Evolutionary conservation across 2,797 vertebrate genomes (phyloP).

Genomic region (Leucoraja ocellata): DNA sequence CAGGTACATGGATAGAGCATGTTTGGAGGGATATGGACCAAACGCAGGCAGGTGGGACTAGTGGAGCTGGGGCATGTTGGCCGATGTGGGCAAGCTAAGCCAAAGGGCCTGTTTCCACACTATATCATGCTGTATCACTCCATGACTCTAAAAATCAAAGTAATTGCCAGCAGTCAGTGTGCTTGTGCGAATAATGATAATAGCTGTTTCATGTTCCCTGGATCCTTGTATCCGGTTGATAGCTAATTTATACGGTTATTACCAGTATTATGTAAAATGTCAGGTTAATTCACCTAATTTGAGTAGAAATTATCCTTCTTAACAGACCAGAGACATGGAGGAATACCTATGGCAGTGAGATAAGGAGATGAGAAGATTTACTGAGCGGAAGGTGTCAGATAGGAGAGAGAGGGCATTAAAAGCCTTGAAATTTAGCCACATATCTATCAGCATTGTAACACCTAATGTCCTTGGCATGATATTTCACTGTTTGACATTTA

Average conservation of each 20-base stretch:
- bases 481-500: background rate
- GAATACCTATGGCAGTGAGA: background rate
- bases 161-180: background rate
- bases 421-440: background rate
- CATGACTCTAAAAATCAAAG: background rate
- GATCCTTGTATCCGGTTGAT: background rate
- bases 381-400: background rate
- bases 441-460: background rate
- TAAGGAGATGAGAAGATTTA: slow-evolving; percentile 5
- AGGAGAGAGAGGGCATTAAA: background rate
- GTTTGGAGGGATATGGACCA: no score
- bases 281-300: slow-evolving; percentile 28
- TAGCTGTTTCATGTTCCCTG: background rate
- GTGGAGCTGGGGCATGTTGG: no score
- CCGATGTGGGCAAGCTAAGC: no score
- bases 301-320: slow-evolving; percentile 20
- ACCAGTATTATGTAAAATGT: background rate
- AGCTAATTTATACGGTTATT: slow-evolving; percentile 4
- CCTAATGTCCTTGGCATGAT: background rate
- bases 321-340: background rate
- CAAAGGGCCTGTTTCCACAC: no score
- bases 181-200: background rate
- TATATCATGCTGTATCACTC: no score
- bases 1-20: no score
- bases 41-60: no score